Evolutionary conservation across 2,797 vertebrate genomes (phyloP).

Genomic region (Sebastes minor): DNA sequence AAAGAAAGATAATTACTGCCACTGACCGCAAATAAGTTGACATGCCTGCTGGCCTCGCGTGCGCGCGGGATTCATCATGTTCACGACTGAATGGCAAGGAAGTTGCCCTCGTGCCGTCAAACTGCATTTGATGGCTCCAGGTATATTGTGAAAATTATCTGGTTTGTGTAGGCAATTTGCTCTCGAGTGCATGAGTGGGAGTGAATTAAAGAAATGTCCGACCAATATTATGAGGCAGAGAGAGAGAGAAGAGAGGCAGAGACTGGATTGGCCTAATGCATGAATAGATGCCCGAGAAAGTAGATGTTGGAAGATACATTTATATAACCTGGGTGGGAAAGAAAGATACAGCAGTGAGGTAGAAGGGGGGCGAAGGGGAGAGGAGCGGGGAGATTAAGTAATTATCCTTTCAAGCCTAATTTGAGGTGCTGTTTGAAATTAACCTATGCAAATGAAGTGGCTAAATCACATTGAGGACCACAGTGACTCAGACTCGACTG

Average conservation of each 20-base stretch:
- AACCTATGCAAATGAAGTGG: slow-evolving; percentile 93
- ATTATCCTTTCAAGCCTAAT: slow-evolving; percentile 97
- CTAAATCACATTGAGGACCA: slow-evolving; percentile 84
- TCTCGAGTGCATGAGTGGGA: slow-evolving; percentile 80
- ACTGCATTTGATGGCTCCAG: slow-evolving; percentile 56
- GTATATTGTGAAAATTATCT: slow-evolving; percentile 78
- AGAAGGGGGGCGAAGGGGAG: slow-evolving; percentile 44
- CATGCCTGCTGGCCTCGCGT: slow-evolving; percentile 26
- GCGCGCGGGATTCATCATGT: slow-evolving; percentile 18
- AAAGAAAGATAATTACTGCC: slow-evolving; percentile 52
- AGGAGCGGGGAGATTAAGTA: slow-evolving; percentile 89
- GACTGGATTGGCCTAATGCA: slow-evolving; percentile 57
- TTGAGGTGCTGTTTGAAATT: slow-evolving; percentile 95
- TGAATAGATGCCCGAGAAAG: slow-evolving; percentile 84
- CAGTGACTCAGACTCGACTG: slow-evolving; percentile 71
- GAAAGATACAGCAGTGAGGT: slow-evolving; percentile 39
- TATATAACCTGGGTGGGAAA: slow-evolving; percentile 89
- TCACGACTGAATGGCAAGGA: slow-evolving; percentile 53
- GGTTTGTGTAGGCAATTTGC: slow-evolving; percentile 79
- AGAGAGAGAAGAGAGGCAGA: slow-evolving; percentile 4
- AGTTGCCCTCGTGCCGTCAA: slow-evolving; percentile 48
- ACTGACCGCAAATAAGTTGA: slow-evolving; percentile 28
- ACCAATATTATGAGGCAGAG: slow-evolving; percentile 69
- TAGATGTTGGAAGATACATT: slow-evolving; percentile 85
- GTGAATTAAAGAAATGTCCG: slow-evolving; percentile 85